Percentiles rank a stretch among this genome's conserved stretches.
Evolutionary conservation across 2,113 vertebrate genomes (phyloP).

Genomic region (Hyperopisus bebe): DNA sequence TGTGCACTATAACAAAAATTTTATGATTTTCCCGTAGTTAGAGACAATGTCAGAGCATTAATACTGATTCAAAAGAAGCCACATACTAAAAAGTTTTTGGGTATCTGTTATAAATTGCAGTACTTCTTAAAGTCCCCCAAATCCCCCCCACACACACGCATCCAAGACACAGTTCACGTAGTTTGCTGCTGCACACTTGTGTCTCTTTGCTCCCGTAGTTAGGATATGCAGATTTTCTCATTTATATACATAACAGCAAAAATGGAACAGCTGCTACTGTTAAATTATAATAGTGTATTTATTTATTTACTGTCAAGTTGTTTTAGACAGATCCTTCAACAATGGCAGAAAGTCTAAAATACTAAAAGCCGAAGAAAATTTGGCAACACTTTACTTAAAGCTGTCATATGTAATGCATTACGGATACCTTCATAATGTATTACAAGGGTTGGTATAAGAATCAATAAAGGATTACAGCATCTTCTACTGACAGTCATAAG

Average conservation of each 20-base stretch:
- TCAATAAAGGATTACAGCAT: neutral
- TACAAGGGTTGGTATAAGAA: neutral
- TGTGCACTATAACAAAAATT: neutral
- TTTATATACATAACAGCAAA: constrained; percentile 4
- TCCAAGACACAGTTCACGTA: neutral
- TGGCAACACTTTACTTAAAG: neutral
- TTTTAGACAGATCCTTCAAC: neutral
- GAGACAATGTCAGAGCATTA: neutral
- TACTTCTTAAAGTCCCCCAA: neutral
- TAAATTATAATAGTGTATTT: neutral
- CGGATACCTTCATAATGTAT: neutral
- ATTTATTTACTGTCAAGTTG: neutral
- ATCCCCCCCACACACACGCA: neutral
- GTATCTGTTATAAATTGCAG: neutral
- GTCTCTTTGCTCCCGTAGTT: neutral
- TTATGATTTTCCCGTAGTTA: neutral
- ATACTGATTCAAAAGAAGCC: neutral
- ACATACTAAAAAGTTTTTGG: neutral
- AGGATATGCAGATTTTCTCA: constrained; percentile 6
- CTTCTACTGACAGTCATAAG: neutral
- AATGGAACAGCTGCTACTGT: constrained; percentile 1
- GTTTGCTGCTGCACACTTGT: neutral
- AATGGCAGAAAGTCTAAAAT: neutral
- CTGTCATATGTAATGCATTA: neutral
- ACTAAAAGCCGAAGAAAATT: neutral